Percentiles rank a stretch among this genome's conserved stretches.
Evolutionary conservation across 2,113 vertebrate species (phyloP).

Genomic region (Antennarius striatus): DNA sequence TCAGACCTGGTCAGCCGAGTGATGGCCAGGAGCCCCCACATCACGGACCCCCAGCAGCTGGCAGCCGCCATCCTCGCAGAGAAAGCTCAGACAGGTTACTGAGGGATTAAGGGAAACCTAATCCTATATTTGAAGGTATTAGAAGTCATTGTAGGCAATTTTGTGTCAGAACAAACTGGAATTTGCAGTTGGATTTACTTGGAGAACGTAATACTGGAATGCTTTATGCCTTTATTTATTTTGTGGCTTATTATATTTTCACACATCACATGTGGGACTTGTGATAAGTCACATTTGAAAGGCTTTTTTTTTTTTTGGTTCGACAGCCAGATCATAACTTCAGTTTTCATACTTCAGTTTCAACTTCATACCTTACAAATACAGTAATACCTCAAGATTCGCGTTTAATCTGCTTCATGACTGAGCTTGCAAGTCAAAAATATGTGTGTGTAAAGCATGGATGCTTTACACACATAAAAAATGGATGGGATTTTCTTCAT

Average conservation of each 20-base stretch:
- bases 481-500: neutral
- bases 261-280: too few species aligned
- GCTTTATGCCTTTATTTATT: constrained; percentile 44
- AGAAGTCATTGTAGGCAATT: neutral
- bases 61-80: constrained; percentile 94
- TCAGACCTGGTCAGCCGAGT: constrained; percentile 91
- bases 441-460: too few species aligned
- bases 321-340: neutral
- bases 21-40: constrained; percentile 93
- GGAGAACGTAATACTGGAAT: neutral
- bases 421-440: too few species aligned
- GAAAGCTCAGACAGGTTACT: constrained; percentile 90
- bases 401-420: too few species aligned
- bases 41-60: constrained; percentile 93
- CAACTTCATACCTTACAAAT: too few species aligned
- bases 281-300: too few species aligned
- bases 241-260: constrained; percentile 23
- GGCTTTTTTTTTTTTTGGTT: constrained; percentile 20
- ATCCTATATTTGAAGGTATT: neutral
- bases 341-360: too few species aligned
- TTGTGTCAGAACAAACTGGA: constrained; percentile 12
- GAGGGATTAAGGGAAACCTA: constrained; percentile 1
- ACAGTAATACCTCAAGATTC: too few species aligned
- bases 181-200: neutral
- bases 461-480: too few species aligned